These are phyloP conservation scores for Oryctes rhinoceros DNA, from an alignment of 1,140 invertebrate genomes.

Conservation along the genomic window DNA sequence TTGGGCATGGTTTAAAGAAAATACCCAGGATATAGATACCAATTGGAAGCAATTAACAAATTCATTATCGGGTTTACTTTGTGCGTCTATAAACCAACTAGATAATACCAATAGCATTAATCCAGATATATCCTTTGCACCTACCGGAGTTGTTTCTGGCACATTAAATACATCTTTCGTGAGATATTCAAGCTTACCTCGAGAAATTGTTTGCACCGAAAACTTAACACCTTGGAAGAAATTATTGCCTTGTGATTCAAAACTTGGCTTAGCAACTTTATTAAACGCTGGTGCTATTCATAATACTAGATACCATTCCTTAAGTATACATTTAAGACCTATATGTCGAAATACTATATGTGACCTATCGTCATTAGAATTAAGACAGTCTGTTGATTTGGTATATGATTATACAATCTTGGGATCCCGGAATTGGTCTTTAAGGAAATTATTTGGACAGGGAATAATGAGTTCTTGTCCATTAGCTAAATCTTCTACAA, in stretches of 20 bases:
- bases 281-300: conserved; percentile 92
- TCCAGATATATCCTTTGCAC: conserved; percentile 84
- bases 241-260: conserved; percentile 89
- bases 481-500: conserved; percentile 76
- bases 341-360: conserved; percentile 76
- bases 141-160: conserved; percentile 71
- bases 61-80: conserved; percentile 91
- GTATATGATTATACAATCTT: conserved; percentile 81
- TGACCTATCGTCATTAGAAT: conserved; percentile 72
- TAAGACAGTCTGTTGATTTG: conserved; percentile 84
- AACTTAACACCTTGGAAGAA: conserved; percentile 99
- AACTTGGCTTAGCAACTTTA: conserved; percentile 83
- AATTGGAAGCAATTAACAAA: conserved; percentile 90
- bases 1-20: conserved; percentile 85
- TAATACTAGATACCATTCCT: conserved; percentile 92
- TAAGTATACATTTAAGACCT: conserved; percentile 85
- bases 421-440: conserved; percentile 79
- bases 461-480: conserved; percentile 81
- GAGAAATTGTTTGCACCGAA: conserved; percentile 98
- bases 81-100: conserved; percentile 96
- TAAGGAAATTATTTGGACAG: conserved; percentile 86
- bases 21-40: conserved; percentile 71
- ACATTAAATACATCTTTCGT: conserved; percentile 66
- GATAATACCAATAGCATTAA: conserved; percentile 86
- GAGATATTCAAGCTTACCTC: conserved; percentile 87